These are phyloP conservation scores for Drosophila chauvacae DNA, from an alignment of 1,140 invertebrate genomes.

Conservation along the genomic window DNA sequence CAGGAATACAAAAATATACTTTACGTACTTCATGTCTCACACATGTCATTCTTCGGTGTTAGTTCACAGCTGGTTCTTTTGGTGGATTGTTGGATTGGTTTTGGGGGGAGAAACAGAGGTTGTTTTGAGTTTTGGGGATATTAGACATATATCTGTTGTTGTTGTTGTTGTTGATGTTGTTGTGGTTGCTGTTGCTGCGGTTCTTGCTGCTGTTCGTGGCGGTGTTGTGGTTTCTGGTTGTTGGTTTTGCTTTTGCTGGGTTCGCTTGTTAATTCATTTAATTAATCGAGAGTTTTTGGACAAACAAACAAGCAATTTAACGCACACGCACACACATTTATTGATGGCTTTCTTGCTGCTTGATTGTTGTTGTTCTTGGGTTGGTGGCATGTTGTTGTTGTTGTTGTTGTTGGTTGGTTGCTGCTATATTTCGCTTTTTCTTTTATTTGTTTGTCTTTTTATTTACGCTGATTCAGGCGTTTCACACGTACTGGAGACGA, in stretches of 20 bases:
- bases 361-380: conserved; percentile 37
- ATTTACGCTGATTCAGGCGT: conserved; percentile 85
- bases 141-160: conserved; percentile 11
- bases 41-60: conserved; percentile 77
- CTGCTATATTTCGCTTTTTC: conserved; percentile 33
- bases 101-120: conserved; percentile 43
- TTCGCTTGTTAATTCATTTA: conserved; percentile 58
- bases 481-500: conserved; percentile 84
- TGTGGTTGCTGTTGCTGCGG: conserved; percentile 25
- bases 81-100: conserved; percentile 31
- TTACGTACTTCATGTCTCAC: conserved; percentile 75
- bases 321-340: conserved; percentile 46
- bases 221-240: conserved; percentile 36
- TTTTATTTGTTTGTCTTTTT: conserved; percentile 67
- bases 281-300: conserved; percentile 50
- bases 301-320: conserved; percentile 43
- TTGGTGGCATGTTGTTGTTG: conserved; percentile 56
- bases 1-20: conserved; percentile 42
- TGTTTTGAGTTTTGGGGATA: conserved; percentile 26
- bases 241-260: conserved; percentile 33
- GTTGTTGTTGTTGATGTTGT: neutral
- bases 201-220: conserved; percentile 21
- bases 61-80: conserved; percentile 63
- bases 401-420: conserved; percentile 40
- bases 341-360: conserved; percentile 49